These are phyloP conservation scores for Diceros bicornis DNA, from an alignment of 2,797 vertebrate species.

Conservation along the genomic window DNA sequence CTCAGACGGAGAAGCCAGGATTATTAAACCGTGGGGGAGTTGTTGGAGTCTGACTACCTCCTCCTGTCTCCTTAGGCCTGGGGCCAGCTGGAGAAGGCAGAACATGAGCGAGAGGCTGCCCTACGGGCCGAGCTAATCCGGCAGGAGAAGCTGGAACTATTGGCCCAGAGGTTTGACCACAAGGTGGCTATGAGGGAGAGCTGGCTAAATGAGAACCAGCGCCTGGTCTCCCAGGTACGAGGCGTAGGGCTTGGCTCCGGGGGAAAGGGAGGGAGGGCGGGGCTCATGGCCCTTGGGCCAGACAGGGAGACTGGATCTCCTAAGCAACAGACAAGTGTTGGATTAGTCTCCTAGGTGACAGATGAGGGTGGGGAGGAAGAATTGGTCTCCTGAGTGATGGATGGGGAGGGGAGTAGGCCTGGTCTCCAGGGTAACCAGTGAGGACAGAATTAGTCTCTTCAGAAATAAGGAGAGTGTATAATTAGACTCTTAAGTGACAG, in stretches of 20 bases:
- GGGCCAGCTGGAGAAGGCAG: conserved; percentile 95
- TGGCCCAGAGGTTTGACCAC: conserved; percentile 97
- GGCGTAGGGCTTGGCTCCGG: neutral
- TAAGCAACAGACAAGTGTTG: neutral
- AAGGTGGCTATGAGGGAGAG: conserved; percentile 97
- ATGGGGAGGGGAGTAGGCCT: neutral
- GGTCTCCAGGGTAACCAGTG: neutral
- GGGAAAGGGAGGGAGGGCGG: neutral
- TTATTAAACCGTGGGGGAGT: too few species aligned
- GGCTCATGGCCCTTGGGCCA: neutral
- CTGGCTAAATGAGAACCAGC: conserved; percentile 98
- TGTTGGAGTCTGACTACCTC: neutral
- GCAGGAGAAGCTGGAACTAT: conserved; percentile 97
- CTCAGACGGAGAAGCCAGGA: neutral
- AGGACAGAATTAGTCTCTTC: neutral
- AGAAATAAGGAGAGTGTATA: neutral
- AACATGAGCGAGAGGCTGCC: conserved; percentile 95
- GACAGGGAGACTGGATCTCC: neutral
- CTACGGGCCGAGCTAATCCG: conserved; percentile 96
- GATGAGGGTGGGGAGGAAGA: neutral
- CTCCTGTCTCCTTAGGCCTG: conserved; percentile 91
- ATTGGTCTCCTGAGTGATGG: neutral
- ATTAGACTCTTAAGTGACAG: conserved; percentile 15
- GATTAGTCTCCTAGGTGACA: neutral
- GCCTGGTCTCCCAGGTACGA: conserved; percentile 95